phyloP scores from a whole-genome alignment of 2,888 invertebrate species.

The Syritta pipiens region DNA sequence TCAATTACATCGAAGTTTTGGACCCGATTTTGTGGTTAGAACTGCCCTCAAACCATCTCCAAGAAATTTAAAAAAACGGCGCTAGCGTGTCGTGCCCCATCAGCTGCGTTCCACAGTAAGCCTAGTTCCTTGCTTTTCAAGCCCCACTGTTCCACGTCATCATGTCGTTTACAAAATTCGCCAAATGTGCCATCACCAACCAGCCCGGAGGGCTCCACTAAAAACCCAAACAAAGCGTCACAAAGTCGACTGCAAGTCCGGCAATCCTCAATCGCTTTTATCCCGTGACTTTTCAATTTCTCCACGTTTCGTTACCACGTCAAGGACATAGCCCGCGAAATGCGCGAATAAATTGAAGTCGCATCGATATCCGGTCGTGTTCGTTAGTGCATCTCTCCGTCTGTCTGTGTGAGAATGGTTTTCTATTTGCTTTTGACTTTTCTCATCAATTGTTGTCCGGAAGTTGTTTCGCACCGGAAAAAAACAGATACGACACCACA shows the following conservation, averaged over 20 bases:
- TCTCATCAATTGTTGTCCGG: constrained; percentile 64
- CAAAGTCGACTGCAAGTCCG: background rate
- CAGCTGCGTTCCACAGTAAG: no score
- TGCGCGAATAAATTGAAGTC: constrained; percentile 54
- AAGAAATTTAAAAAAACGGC: no score
- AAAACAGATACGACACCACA: constrained; percentile 21
- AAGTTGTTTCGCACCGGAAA: constrained; percentile 63
- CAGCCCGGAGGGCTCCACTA: no score
- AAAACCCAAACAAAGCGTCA: background rate
- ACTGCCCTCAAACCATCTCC: no score
- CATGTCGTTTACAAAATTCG: no score
- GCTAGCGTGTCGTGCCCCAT: no score
- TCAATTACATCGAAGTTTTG: no score
- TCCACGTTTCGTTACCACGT: background rate
- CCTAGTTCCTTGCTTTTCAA: no score
- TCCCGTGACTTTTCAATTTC: constrained; percentile 8
- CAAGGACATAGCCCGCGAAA: constrained; percentile 15
- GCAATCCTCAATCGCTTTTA: background rate
- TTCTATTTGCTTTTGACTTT: constrained; percentile 45
- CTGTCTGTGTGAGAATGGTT: no score
- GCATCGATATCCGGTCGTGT: constrained; percentile 46
- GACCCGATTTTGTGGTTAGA: no score
- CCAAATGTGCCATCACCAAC: no score
- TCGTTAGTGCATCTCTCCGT: background rate
- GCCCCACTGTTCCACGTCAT: constrained; percentile 2